Evolutionary conservation across 2,797 vertebrate genomes (phyloP).

Genomic region (Sebastes cheni): DNA sequence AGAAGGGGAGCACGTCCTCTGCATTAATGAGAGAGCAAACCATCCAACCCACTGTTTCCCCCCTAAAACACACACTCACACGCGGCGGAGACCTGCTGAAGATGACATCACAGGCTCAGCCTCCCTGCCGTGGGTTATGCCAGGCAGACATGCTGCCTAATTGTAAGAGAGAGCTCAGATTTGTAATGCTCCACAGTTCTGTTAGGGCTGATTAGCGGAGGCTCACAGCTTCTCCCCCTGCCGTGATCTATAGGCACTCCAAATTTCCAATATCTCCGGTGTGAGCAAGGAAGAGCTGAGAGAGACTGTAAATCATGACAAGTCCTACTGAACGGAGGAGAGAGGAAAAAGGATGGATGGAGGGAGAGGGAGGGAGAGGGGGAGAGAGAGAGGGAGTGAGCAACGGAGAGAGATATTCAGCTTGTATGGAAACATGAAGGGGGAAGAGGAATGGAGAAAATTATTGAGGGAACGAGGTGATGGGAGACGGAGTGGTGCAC

Average conservation of each 20-base stretch:
- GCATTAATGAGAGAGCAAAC: slow-evolving; percentile 76
- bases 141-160: slow-evolving; percentile 66
- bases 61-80: slow-evolving; percentile 32
- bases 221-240: slow-evolving; percentile 62
- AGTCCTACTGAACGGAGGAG: slow-evolving; percentile 62
- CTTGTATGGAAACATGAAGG: slow-evolving; percentile 67
- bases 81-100: slow-evolving; percentile 42
- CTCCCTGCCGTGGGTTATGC: slow-evolving; percentile 56
- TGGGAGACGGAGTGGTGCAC: slow-evolving; percentile 53
- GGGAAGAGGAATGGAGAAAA: slow-evolving; percentile 53
- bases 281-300: slow-evolving; percentile 75
- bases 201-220: slow-evolving; percentile 81
- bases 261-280: slow-evolving; percentile 79
- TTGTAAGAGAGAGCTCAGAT: slow-evolving; percentile 74
- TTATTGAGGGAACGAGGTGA: slow-evolving; percentile 66
- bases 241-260: slow-evolving; percentile 82
- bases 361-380: slow-evolving; percentile 24
- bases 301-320: slow-evolving; percentile 80
- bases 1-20: slow-evolving; percentile 70
- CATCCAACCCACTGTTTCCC: slow-evolving; percentile 51
- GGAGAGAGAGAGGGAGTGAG: slow-evolving; percentile 45
- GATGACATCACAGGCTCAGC: slow-evolving; percentile 69
- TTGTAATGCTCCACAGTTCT: slow-evolving; percentile 76
- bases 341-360: slow-evolving; percentile 54
- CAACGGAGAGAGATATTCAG: slow-evolving; percentile 55